These are phyloP conservation scores for Zaprionus kolodkinae DNA, from an alignment of 1,140 invertebrate genomes.

Conservation along the genomic window DNA sequence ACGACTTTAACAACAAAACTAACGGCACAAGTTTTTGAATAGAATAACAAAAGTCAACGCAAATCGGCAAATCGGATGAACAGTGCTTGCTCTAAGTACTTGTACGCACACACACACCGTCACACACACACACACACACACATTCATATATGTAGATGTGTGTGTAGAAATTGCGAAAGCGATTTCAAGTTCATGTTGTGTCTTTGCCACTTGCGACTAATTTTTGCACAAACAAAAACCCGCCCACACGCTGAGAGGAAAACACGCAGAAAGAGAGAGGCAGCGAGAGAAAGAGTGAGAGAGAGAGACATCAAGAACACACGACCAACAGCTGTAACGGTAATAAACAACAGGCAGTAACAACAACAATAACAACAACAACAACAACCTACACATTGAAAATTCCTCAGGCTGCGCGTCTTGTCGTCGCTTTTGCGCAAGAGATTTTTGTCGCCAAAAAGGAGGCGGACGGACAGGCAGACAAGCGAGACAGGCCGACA, in stretches of 20 bases:
- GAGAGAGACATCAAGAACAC: constrained; percentile 37
- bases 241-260: constrained; percentile 32
- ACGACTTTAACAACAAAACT: constrained; percentile 42
- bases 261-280: neutral
- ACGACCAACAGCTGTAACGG: constrained; percentile 69
- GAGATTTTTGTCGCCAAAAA: constrained; percentile 71
- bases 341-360: constrained; percentile 72
- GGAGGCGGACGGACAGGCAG: constrained; percentile 37
- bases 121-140: too few relatives aligned
- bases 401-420: constrained; percentile 32
- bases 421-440: constrained; percentile 57
- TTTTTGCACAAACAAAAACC: constrained; percentile 69
- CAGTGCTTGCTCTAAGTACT: constrained; percentile 15
- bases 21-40: constrained; percentile 59
- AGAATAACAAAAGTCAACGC: constrained; percentile 59
- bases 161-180: constrained; percentile 53
- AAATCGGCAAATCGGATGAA: constrained; percentile 38
- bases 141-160: constrained; percentile 1
- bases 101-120: too few relatives aligned
- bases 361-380: too few relatives aligned
- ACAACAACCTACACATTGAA: constrained; percentile 33
- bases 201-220: constrained; percentile 55
- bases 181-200: constrained; percentile 62
- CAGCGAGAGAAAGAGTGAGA: constrained; percentile 19
- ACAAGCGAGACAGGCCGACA: too few relatives aligned